Base-by-base conservation (phyloP, 2,888 invertebrate genomes). In the Cheilosia grossa region DNA sequence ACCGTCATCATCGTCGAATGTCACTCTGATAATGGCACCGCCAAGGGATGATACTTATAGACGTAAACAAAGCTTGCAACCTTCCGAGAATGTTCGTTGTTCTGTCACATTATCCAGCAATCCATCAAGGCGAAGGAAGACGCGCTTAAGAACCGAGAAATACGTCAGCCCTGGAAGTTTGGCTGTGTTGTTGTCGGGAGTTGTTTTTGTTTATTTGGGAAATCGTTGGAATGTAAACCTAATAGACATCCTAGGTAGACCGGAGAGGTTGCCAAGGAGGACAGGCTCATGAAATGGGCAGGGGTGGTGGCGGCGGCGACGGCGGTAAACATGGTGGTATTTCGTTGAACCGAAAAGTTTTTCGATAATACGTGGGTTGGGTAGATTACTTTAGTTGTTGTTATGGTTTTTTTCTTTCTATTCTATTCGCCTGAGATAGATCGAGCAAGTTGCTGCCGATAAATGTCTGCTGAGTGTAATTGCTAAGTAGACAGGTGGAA, bases 51-150 rank as follows among this genome's bases (percentile, higher is more conserved):
- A 79, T 79, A 82, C 67, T 73, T 73, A 77, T 42, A 78, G 66
- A 73, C 72, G 78, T 61, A 72, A 61, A 58, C 44, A 74, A 4
- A n/a, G 72, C 27, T 63, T 63, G 56, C 33, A 79, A 74, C 66
- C 44, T 64, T 44, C 21, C 4, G 21, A 3, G 4, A 4, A 10
- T 19, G 40, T 27, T 73, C 40, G 44, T 73, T 79, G 74, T 83
- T 73, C 74, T 83, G 82, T 79, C 82, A 79, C 82, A 74, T 79
- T 74, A 83, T 63, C 64, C 69, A n/a, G n/a, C n/a, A 79, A 83
- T 83, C 79, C 82, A 79, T 83, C 82, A 83, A 79, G 74, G 69
- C 70, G 67, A 79, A 56, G 44, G 44, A 44, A 44, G 61, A 40
- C 10, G 37, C 17, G 54, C 59, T 51, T 54, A 64, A 58, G 37